Base-by-base conservation (phyloP, 2,113 vertebrate species). In the Choloepus hoffmanni region DNA sequence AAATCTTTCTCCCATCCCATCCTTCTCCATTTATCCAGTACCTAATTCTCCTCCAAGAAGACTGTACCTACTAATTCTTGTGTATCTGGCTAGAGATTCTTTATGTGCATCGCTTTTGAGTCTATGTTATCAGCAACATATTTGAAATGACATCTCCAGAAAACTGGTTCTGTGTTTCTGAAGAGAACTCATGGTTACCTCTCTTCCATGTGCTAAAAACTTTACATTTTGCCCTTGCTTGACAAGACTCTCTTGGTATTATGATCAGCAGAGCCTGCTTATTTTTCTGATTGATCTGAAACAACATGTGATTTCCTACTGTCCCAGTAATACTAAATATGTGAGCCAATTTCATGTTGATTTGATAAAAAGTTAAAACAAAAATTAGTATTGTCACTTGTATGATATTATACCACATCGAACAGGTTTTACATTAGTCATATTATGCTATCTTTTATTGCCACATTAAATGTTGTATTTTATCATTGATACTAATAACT, bases 261-360 rank as follows among this genome's bases (percentile, higher is more conserved):
- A 16, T 68, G 10, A 30, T 60, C 18, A 33, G 13, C 13, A 85
- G 63, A 65, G 21, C 23, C 60, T 67, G 10, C 28, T 73, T n/a
- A n/a, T 70, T 78, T 60, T 91, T 95, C 70, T 96, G 16, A 92
- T 72, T n/a, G 33, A 23, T 36, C 26, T 53, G 24, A 92, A 89
- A 84, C 2, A 92, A 67, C 90, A 30, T n/a, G 11, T 73, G 30
- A 62, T 90, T 58, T 77, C n/a, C 19, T 23, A 40, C 26, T 82
- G 11, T 45, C n/a, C 14, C 36, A 45, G 53, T 77, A 48, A 36
- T 60, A 30, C 48, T 65, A 92, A 74, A 50, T 36, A 33, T 55
- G 15, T 68, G 6, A 55, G 28, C 63, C 26, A 53, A 33, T 76
- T 87, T 83, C 86, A 2, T 60, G 84, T 26, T 45, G 74, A 94